Conservation (phyloP, 2,113 vertebrate genomes). For the Cheirogaleus medius region DNA sequence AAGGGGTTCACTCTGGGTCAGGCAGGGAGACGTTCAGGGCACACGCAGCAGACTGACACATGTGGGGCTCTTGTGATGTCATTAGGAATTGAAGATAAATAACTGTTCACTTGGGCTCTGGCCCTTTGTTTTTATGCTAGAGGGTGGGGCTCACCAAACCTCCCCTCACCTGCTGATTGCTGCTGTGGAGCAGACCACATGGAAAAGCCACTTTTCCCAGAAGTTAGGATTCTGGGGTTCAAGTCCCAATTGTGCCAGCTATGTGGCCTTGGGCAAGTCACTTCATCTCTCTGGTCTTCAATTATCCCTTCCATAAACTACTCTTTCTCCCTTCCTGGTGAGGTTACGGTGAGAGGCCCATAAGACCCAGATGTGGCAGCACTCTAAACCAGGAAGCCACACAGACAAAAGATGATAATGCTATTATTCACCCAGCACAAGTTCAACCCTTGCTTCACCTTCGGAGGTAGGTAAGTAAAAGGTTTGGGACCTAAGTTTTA, state of each 20-base stretch:
- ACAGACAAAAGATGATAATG: slow-evolving; percentile 27
- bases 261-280: background rate
- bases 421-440: background rate
- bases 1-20: background rate
- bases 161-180: background rate
- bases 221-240: background rate
- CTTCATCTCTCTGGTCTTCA: slow-evolving; percentile 32
- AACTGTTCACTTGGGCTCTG: background rate
- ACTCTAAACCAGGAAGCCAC: slow-evolving; percentile 55
- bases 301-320: slow-evolving; percentile 16
- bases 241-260: background rate
- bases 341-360: background rate
- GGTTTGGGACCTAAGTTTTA: background rate
- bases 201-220: background rate
- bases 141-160: background rate
- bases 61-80: background rate
- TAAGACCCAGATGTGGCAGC: slow-evolving; percentile 45
- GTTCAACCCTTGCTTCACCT: background rate
- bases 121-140: background rate
- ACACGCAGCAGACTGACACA: background rate
- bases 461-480: slow-evolving; percentile 24
- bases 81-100: background rate
- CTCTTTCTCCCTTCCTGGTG: background rate
- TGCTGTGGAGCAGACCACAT: background rate
- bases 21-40: background rate